Evolutionary conservation across 2,888 invertebrate species (phyloP), one percentile per base, ranked within the genome.

Genomic region (Macrophya alboannulata): DNA sequence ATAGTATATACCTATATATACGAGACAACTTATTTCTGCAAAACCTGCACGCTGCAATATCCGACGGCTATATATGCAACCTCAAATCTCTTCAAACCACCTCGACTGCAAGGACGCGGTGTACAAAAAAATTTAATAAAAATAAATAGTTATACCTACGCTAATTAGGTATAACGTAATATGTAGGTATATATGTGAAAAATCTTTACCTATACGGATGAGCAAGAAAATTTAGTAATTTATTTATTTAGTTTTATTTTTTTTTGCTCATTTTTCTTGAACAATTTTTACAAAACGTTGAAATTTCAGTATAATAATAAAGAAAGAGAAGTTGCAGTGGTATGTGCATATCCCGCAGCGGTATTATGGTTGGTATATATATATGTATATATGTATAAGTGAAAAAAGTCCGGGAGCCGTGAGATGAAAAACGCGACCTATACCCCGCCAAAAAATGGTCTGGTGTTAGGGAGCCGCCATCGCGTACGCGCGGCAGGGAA

Each of bases 41-140:
- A 62, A 21, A 21, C 71, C 40, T n/a, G n/a, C 65, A 65, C 31
- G 40, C 17, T 31, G 17, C 37, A 15, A 31, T 31, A 31, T 31
- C 31, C 31, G 31, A 31, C 31, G 31, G 31, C 3, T 31, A 31
- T 31, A 31, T 31, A 31, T 31, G 68, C 45, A 9, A 55, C 17
- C 55, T 55, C 68, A 25, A 68, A 68, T 68, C 68, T 68, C n/a
- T 62, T 62, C 10, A 9, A 62, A 62, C 21, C n/a, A 10, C 62
- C 21, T 21, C 62, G 86, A 72, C n/a, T n/a, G n/a, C 86, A 87
- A 88, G 85, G 81, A 71, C 86, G 85, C 62, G 81, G 77, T 6
- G 59, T n/a, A 62, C 6, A 59, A 25, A 40, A 82, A n/a, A 12
- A 40, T 1, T 2, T 6, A 21, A 48, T 21, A n/a, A 6, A 17